Conservation (phyloP, 2,113 vertebrate genomes). For the Eubucco bourcierii region DNA sequence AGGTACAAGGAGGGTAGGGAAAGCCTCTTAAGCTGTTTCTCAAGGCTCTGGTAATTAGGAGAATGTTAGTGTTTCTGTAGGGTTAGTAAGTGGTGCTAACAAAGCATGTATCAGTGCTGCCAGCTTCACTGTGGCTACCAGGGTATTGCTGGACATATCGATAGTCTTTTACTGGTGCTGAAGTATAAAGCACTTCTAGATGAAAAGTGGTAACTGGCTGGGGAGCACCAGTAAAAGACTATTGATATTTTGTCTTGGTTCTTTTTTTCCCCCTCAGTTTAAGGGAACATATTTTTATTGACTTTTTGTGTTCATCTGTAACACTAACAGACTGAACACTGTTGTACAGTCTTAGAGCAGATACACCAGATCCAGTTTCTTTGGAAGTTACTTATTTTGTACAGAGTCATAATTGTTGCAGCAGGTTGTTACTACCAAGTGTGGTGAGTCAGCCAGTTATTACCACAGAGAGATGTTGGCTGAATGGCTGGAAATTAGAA, state of each 20-base stretch:
- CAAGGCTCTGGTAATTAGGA: neutral
- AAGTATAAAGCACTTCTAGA: neutral
- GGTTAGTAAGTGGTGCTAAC: neutral
- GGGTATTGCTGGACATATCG: neutral
- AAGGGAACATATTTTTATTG: neutral
- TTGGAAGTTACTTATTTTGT: neutral
- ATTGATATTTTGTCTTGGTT: neutral
- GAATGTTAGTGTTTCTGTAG: rapidly evolving
- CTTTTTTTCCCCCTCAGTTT: neutral
- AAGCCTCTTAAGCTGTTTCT: neutral
- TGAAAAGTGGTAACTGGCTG: neutral
- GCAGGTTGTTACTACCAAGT: neutral
- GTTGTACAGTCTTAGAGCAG: neutral
- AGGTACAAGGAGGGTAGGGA: neutral
- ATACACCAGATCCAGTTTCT: neutral
- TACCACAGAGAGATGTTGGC: neutral
- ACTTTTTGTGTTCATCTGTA: neutral
- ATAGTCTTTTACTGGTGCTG: too few relatives aligned
- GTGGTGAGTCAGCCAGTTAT: neutral
- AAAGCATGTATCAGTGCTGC: neutral
- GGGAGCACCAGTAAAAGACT: neutral
- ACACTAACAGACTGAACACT: neutral
- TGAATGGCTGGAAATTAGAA: neutral
- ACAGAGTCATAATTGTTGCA: neutral
- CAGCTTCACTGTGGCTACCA: neutral